phyloP scores from a whole-genome alignment of 1,140 invertebrate species.

The Pseudoatta argentina region DNA sequence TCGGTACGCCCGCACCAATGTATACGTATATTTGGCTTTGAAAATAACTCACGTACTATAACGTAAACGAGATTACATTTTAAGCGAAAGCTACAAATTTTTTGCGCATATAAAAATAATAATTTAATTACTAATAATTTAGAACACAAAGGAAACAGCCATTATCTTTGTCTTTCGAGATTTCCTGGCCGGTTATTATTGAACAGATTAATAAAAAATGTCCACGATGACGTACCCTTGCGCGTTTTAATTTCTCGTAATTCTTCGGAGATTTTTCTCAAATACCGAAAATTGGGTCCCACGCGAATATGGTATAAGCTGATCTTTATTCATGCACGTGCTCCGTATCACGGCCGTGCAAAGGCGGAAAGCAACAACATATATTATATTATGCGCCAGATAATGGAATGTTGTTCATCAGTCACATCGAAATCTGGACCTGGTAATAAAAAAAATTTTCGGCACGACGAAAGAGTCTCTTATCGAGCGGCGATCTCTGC shows the following conservation, averaged over 20 bases:
- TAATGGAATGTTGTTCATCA: constrained; percentile 55
- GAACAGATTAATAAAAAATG: neutral
- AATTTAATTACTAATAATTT: too few species aligned
- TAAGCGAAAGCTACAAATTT: constrained; percentile 1
- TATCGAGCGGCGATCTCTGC: constrained; percentile 52
- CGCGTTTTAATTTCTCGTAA: neutral
- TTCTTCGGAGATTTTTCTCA: neutral
- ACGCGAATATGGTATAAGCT: neutral
- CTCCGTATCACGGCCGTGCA: constrained; percentile 67
- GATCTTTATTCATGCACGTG: constrained; percentile 18
- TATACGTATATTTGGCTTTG: neutral
- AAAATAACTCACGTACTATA: neutral
- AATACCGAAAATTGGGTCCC: constrained; percentile 1
- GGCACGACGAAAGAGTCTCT: constrained; percentile 27
- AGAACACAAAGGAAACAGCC: neutral
- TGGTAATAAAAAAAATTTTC: constrained; percentile 63
- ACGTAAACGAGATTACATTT: constrained; percentile 29
- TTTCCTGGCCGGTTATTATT: neutral
- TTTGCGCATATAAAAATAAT: neutral
- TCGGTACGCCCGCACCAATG: neutral
- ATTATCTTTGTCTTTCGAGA: neutral
- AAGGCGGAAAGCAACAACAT: constrained; percentile 15
- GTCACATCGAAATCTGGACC: constrained; percentile 61
- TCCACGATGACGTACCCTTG: neutral
- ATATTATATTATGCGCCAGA: constrained; percentile 38